phyloP scores from a whole-genome alignment of 2,113 vertebrate species.

The Anoura caudifer region DNA sequence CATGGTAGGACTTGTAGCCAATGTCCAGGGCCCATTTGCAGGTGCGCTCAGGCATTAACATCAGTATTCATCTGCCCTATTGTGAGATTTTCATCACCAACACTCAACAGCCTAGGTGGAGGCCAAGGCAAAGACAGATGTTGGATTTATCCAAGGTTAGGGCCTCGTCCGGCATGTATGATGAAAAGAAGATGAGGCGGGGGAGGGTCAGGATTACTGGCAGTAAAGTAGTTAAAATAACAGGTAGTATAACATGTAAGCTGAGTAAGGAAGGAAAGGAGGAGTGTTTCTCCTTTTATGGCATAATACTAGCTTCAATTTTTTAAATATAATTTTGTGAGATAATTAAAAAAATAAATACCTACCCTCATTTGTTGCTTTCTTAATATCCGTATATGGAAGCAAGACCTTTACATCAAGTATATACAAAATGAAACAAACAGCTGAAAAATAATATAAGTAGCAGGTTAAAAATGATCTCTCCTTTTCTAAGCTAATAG shows the following conservation, averaged over 20 bases:
- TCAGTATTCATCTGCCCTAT: background rate
- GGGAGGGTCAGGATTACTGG: background rate
- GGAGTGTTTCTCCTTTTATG: background rate
- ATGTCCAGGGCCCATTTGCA: background rate
- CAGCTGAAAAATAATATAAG: background rate
- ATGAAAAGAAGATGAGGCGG: slow-evolving; percentile 34
- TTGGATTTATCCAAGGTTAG: slow-evolving; percentile 32
- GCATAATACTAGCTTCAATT: background rate
- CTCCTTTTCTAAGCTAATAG: background rate
- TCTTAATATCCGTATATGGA: background rate
- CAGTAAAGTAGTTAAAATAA: slow-evolving; percentile 8
- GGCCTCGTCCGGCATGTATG: slow-evolving; percentile 9
- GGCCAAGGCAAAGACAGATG: slow-evolving; percentile 46
- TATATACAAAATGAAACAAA: background rate
- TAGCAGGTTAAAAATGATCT: background rate
- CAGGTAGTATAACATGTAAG: slow-evolving; percentile 12
- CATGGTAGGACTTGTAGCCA: background rate
- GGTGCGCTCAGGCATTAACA: background rate
- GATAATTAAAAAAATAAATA: background rate
- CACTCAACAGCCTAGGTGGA: slow-evolving; percentile 57
- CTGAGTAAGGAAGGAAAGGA: background rate
- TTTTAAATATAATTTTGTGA: background rate
- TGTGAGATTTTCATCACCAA: slow-evolving; percentile 47
- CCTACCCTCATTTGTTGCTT: background rate
- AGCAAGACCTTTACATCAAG: background rate